A percentile compares a stretch with the other conserved stretches of the same genome.
phyloP scores from a whole-genome alignment of 2,113 vertebrate species.

The Salvelinus alpinus region DNA sequence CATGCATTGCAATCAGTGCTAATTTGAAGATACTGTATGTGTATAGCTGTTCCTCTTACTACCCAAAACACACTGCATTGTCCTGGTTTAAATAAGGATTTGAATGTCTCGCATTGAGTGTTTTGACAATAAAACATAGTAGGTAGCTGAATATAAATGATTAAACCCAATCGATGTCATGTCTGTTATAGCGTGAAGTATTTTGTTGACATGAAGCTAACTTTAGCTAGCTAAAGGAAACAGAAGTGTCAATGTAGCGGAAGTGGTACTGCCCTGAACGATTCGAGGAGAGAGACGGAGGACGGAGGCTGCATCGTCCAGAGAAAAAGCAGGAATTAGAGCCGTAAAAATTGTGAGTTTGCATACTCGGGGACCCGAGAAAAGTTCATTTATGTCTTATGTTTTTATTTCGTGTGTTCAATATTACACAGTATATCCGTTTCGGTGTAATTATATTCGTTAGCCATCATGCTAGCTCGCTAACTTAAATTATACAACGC shows the following conservation, averaged over 20 bases:
- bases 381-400: background rate
- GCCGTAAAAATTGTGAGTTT: conserved; percentile 68
- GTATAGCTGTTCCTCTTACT: too few species aligned
- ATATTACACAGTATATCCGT: background rate
- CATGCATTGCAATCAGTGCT: too few species aligned
- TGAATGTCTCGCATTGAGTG: background rate
- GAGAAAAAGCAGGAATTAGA: conserved; percentile 67
- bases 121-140: too few species aligned
- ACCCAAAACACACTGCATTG: too few species aligned
- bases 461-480: conserved; percentile 46
- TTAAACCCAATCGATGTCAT: background rate
- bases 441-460: conserved; percentile 35
- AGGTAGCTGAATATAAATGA: background rate
- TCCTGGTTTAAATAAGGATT: too few species aligned
- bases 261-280: conserved; percentile 80
- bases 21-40: too few species aligned
- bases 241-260: conserved; percentile 74
- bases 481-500: background rate
- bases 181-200: background rate
- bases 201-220: background rate
- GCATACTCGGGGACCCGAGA: background rate
- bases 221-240: conserved; percentile 59
- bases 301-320: conserved; percentile 70
- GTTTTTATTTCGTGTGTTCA: background rate
- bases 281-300: conserved; percentile 73